Evolutionary conservation across 2,797 vertebrate genomes (phyloP).

Genomic region (Rhabdophis nuchalis): DNA sequence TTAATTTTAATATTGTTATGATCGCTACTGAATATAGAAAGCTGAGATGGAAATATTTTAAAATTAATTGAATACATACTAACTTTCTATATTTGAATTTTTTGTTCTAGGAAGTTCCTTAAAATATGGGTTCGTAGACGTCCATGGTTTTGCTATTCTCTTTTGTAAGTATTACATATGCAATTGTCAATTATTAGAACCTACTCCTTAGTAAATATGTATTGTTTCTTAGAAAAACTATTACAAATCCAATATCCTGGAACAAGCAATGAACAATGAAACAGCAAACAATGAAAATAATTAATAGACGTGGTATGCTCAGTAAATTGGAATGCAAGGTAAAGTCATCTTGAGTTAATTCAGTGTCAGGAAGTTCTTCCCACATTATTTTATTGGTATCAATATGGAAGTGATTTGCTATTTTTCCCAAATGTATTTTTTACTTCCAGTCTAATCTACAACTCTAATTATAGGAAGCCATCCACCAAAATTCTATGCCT

Average conservation of each 20-base stretch:
- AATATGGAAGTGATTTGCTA: neutral
- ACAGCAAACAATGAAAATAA: too few relatives aligned
- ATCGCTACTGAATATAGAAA: neutral
- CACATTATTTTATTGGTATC: neutral
- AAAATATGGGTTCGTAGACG: slow-evolving; percentile 37
- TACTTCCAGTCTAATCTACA: neutral
- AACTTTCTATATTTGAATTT: neutral
- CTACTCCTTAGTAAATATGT: neutral
- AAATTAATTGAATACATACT: neutral
- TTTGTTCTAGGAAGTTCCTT: slow-evolving; percentile 27
- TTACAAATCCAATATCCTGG: neutral
- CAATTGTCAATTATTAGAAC: neutral
- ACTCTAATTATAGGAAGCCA: neutral
- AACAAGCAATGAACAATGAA: too few relatives aligned
- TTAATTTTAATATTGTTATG: neutral
- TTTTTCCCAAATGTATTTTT: neutral
- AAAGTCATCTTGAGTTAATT: neutral
- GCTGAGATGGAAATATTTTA: neutral
- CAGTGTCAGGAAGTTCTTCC: neutral
- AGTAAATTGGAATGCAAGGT: neutral
- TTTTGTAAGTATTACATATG: slow-evolving; percentile 55
- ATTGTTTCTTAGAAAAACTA: neutral
- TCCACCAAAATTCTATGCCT: neutral
- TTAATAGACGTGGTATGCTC: neutral
- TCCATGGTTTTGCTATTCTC: slow-evolving; percentile 47